Percentiles rank a stretch among this genome's conserved stretches.
Conservation (phyloP, 2,113 vertebrate genomes). For the Coregonus clupeaformis region DNA sequence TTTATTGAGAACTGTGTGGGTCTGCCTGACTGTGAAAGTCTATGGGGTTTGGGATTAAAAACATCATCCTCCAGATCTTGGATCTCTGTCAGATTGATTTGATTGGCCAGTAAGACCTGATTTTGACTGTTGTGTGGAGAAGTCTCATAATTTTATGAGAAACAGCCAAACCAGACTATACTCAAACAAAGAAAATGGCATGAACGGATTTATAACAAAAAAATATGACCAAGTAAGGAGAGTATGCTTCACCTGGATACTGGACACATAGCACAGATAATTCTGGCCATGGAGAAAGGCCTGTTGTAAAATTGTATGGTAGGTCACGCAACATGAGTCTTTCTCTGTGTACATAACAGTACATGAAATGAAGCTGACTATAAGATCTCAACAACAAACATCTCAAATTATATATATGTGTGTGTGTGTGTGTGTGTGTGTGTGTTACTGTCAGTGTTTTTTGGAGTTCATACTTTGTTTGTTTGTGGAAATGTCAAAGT, state of each 20-base stretch:
- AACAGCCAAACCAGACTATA: neutral
- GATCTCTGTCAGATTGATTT: neutral
- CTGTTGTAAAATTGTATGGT: neutral
- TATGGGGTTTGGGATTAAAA: neutral
- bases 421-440: neutral
- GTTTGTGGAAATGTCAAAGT: neutral
- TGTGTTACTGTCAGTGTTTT: neutral
- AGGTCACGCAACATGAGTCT: neutral
- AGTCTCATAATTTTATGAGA: neutral
- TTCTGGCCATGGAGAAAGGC: neutral
- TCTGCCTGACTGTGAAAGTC: conserved; percentile 3
- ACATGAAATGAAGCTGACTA: neutral
- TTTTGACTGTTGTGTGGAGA: neutral
- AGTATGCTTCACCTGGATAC: neutral
- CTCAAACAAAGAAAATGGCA: neutral
- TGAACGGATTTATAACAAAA: neutral
- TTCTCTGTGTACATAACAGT: neutral
- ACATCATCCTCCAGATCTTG: neutral
- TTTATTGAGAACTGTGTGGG: no score
- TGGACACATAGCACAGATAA: neutral
- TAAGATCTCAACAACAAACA: neutral
- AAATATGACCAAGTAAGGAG: neutral
- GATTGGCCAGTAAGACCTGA: neutral
- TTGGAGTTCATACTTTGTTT: neutral
- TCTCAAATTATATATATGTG: neutral